Evolutionary conservation across 2,113 vertebrate species (phyloP), one percentile per base, ranked within the genome.

Genomic region (Boulengeromyrus knoepffleri): DNA sequence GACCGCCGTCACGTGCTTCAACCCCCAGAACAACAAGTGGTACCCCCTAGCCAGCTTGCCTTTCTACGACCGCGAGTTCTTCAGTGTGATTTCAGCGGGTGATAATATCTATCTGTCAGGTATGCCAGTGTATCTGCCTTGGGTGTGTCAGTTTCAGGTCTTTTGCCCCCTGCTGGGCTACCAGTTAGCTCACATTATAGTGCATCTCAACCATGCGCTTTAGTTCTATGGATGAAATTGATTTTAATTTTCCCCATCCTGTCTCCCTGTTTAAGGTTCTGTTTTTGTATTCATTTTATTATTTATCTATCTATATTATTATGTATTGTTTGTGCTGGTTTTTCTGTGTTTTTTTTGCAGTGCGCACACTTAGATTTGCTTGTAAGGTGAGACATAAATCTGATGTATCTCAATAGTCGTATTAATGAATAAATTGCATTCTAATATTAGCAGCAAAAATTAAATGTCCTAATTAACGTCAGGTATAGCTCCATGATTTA

Each of bases 71-170:
- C 96, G 99, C 1, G 99, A 99, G 95, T 99, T 99, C 95, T 99
- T 99, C 97, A 98, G 98, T 0, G 98, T 99, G 90, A 98, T 99
- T 95, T 99, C 98, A 0, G 98, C 98, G 0, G 99, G 98, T 88
- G 99, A 99, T 97, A 99, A 99, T 95, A 98, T 99, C 95, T 99
- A 99, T 96, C 97, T 99, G 93, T 99, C 98, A 97, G 99, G 99
- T 99, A 39, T 39, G 39, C 49, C 10, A 24, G 21, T 39, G 15
- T 19, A 2, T 19, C 1, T 1, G 9, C 74, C 87, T 24, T 13
- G 49, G 3, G 5, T 4, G 12, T 27, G 50, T 84, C 77, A 42
- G 2, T 58, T 53, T 53, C 27, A n/a, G 49, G 31, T 49, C 46
- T 12, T 9, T 12, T 39, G 27, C 46, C n/a, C 27, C 39, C 49